phyloP scores from a whole-genome alignment of 2,113 vertebrate species.

The Dromas ardeola region DNA sequence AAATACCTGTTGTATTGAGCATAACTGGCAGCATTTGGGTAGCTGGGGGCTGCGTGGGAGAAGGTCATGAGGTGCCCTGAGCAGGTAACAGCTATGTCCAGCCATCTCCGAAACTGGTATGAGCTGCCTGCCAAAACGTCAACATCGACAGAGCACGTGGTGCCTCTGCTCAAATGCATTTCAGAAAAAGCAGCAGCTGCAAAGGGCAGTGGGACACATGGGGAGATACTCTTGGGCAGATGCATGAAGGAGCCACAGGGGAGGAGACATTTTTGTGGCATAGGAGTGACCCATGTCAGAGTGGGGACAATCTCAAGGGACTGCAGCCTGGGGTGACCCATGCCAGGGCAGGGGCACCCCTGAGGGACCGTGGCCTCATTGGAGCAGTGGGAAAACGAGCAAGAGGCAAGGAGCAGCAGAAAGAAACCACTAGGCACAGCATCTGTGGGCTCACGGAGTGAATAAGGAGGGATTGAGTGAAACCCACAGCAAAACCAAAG shows the following conservation, averaged over 20 bases:
- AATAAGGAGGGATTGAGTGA: neutral
- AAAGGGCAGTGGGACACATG: neutral
- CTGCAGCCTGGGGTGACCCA: neutral
- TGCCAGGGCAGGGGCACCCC: neutral
- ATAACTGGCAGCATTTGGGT: neutral
- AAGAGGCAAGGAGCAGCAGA: neutral
- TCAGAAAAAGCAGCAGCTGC: neutral
- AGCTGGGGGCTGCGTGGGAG: neutral
- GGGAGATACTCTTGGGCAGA: neutral
- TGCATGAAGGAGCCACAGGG: accelerated
- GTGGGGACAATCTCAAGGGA: neutral
- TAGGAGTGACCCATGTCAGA: neutral
- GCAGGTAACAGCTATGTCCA: neutral
- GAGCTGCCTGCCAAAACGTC: neutral
- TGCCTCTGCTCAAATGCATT: neutral
- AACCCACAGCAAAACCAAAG: neutral
- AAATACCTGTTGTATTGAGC: neutral
- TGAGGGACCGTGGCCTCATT: neutral
- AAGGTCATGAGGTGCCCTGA: neutral
- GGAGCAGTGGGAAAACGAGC: neutral
- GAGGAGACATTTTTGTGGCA: neutral
- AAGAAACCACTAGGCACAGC: neutral
- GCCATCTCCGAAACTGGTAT: neutral
- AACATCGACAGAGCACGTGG: accelerated
- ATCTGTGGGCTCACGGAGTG: accelerated